Percentiles rank a stretch among this genome's conserved stretches.
These are phyloP conservation scores for Galaxea fascicularis DNA, from an alignment of 92 coral and sea anemone genomes.

Conservation along the genomic window DNA sequence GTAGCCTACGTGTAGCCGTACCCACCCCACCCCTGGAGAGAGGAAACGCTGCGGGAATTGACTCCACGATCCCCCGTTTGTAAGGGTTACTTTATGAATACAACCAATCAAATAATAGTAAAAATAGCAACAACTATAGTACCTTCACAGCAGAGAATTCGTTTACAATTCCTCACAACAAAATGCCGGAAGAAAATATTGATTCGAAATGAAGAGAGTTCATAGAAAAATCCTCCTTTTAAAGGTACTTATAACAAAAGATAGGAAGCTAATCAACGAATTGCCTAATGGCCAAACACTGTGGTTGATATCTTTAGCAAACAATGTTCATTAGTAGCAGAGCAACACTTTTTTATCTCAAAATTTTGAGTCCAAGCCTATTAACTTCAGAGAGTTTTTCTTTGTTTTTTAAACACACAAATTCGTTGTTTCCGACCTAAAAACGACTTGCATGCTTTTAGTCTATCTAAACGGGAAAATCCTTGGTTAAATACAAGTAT, in stretches of 20 bases:
- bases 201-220: not conserved
- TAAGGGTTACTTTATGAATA: too few species aligned
- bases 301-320: not conserved
- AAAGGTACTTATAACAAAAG: not conserved
- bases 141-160: not conserved
- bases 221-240: not conserved
- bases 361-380: not conserved
- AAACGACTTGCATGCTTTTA: not conserved
- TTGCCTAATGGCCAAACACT: slow-evolving; percentile 3
- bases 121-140: not conserved
- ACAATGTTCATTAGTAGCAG: not conserved
- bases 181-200: not conserved
- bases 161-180: not conserved
- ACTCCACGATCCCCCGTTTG: too few species aligned
- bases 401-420: not conserved
- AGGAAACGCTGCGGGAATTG: too few species aligned
- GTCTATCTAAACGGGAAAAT: not conserved
- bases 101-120: not conserved
- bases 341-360: not conserved
- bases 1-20: too few species aligned
- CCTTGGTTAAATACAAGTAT: not conserved
- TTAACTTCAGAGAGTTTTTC: not conserved
- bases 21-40: too few species aligned
- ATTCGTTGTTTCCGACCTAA: not conserved
- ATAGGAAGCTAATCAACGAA: not conserved